These are phyloP conservation scores for Abrostola tripartita DNA, from an alignment of 2,888 invertebrate genomes.

Conservation along the genomic window DNA sequence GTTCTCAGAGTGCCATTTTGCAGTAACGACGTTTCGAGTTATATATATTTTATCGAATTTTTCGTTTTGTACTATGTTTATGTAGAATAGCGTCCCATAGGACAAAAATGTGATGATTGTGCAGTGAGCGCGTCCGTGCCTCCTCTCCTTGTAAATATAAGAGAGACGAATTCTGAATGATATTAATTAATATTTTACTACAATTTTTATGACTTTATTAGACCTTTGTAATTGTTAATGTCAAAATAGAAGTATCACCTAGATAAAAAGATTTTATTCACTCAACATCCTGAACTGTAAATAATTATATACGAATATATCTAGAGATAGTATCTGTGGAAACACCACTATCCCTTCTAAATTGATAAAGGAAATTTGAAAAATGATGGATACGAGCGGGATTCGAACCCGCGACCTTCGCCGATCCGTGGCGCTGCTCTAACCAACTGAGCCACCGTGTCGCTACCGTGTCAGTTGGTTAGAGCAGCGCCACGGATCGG, in stretches of 20 bases:
- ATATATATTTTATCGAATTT: slow-evolving; percentile 68
- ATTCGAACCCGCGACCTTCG: too few relatives aligned
- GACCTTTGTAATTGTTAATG: slow-evolving; percentile 72
- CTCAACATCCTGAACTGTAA: slow-evolving; percentile 69
- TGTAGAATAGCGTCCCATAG: slow-evolving; percentile 73
- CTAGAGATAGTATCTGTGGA: slow-evolving; percentile 63
- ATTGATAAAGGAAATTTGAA: too few relatives aligned
- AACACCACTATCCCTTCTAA: slow-evolving; percentile 64
- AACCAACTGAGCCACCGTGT: too few relatives aligned
- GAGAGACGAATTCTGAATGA: slow-evolving; percentile 83
- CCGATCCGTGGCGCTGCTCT: too few relatives aligned
- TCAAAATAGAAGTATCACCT: slow-evolving; percentile 72
- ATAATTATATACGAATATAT: slow-evolving; percentile 62
- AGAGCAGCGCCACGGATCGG: too few relatives aligned
- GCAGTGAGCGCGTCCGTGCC: slow-evolving; percentile 48
- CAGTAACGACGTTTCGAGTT: slow-evolving; percentile 74
- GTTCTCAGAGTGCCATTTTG: slow-evolving; percentile 83
- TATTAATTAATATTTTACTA: slow-evolving; percentile 83
- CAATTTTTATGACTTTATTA: slow-evolving; percentile 77
- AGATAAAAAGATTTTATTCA: slow-evolving; percentile 73
- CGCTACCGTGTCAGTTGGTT: too few relatives aligned
- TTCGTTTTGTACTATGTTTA: slow-evolving; percentile 68
- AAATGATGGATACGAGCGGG: too few relatives aligned
- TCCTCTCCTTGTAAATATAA: slow-evolving; percentile 59
- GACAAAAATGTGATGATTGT: slow-evolving; percentile 71